These are phyloP conservation scores for Monochamus alternatus DNA, from an alignment of 2,888 invertebrate genomes.

Conservation along the genomic window DNA sequence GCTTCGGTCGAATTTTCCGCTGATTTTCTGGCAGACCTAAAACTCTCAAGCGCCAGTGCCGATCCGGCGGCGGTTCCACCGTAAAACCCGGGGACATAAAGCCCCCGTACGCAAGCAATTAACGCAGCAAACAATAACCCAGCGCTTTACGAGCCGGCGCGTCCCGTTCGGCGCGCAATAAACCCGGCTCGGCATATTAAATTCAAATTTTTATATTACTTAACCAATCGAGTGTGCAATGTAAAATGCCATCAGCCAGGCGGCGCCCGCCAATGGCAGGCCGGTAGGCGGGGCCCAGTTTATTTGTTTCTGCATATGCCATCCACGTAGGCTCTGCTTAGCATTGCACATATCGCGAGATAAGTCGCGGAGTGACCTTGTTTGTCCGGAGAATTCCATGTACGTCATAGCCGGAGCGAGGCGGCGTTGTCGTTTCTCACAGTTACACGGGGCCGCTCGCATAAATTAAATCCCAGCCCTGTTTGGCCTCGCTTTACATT, in stretches of 20 bases:
- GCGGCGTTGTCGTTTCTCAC: constrained; percentile 47
- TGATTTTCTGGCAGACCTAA: no score
- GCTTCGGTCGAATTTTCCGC: no score
- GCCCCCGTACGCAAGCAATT: constrained; percentile 45
- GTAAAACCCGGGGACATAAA: constrained; percentile 8
- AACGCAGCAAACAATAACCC: constrained; percentile 56
- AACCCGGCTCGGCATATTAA: constrained; percentile 64
- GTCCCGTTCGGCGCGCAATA: constrained; percentile 48
- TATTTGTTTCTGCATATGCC: constrained; percentile 69
- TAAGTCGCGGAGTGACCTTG: constrained; percentile 53
- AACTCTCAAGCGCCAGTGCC: no score
- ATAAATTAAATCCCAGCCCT: constrained; percentile 44
- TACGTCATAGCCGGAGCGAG: constrained; percentile 50
- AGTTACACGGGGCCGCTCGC: constrained; percentile 40
- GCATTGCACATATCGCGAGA: constrained; percentile 64
- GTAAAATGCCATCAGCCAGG: constrained; percentile 67
- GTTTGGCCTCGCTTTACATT: constrained; percentile 38
- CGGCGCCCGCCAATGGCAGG: constrained; percentile 64
- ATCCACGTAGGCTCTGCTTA: constrained; percentile 64
- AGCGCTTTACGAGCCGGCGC: constrained; percentile 29
- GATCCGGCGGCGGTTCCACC: background rate
- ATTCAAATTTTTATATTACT: constrained; percentile 71
- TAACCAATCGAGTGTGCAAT: constrained; percentile 70
- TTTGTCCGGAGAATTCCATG: constrained; percentile 56
- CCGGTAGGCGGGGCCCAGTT: constrained; percentile 67